Base-by-base conservation (phyloP, 2,888 invertebrate genomes). In the Lumbricus terrestris region DNA sequence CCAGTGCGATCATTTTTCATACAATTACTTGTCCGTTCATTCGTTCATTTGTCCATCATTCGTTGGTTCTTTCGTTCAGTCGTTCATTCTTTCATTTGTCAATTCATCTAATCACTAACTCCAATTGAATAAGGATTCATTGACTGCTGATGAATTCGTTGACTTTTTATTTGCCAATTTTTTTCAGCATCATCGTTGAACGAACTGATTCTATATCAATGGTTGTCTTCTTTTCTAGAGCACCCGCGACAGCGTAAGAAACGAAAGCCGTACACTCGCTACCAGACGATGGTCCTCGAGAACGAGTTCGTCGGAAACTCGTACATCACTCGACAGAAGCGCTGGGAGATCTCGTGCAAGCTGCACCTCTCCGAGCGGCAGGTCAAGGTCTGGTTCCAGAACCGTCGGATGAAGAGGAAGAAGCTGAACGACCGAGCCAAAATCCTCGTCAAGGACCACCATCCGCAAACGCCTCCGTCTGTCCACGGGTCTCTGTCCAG, bases 221-320 rank as follows among this genome's bases (percentile, higher is more conserved):
- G n/a, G n/a, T 85, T 4, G 5, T 85, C 29, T n/a, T n/a, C 20
- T 85, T 85, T 83, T 90, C 13, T 93, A 92, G 89, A 91, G 33
- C 93, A 92, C 34, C 91, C 92, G 34, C 88, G 94, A 91, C 94
- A 94, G 88, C 92, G 95, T n/a, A 99, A 99, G 97, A 99, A 99
- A 96, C 97, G 99, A 96, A 99, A 99, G 95, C 99, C 99, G 34
- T 99, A 99, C 96, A 98, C 98, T 89, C 98, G 99, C 95, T 98
- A 97, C 96, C 99, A 99, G 95, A 99, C 98, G 23, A 96, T 99
- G 94, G 98, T 99, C 95, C 96, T 99, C 95, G 99, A 99, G 95
- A 98, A 98, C 95, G 99, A 99, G 96, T 99, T 98, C 96, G 97
- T 98, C 92, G 98, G 97, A 96, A 99, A 98, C 96, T 98, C 98